These are phyloP conservation scores for Lepus timidus DNA, from an alignment of 2,113 vertebrate species.

Conservation along the genomic window DNA sequence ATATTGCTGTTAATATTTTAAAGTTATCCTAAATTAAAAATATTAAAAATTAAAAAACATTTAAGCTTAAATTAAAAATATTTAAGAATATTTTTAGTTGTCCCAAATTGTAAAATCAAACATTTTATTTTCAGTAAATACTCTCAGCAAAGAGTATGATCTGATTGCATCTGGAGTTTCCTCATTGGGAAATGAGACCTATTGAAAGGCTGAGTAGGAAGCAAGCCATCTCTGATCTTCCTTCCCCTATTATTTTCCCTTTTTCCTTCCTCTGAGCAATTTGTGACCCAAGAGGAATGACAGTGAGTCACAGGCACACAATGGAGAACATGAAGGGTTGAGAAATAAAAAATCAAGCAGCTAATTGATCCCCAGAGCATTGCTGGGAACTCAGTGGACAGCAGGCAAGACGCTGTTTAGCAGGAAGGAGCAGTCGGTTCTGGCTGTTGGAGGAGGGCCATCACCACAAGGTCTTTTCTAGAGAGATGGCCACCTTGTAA, in stretches of 20 bases:
- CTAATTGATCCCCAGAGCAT: not conserved
- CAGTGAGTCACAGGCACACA: not conserved
- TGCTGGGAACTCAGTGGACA: not conserved
- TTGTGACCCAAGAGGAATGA: not conserved
- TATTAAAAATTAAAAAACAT: slow-evolving; percentile 4
- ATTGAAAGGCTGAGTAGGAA: not conserved
- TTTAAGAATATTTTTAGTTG: not conserved
- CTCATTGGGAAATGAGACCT: not conserved
- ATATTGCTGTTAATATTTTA: slow-evolving; percentile 12
- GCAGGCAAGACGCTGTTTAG: not conserved
- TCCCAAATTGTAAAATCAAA: not conserved
- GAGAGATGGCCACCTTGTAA: not conserved
- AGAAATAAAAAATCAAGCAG: slow-evolving; percentile 24
- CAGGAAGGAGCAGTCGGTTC: not conserved
- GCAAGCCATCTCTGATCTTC: not conserved
- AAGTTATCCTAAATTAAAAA: not conserved
- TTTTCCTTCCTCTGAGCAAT: not conserved
- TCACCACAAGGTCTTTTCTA: not conserved
- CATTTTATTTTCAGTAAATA: not conserved
- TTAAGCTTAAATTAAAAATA: too few species aligned
- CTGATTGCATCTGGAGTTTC: not conserved
- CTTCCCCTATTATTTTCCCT: not conserved
- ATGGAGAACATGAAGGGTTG: not conserved
- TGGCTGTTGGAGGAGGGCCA: not conserved
- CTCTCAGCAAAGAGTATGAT: not conserved